These are phyloP conservation scores for Lepidocolaptes lacrymiger DNA, from an alignment of 2,797 vertebrate species.

Conservation along the genomic window DNA sequence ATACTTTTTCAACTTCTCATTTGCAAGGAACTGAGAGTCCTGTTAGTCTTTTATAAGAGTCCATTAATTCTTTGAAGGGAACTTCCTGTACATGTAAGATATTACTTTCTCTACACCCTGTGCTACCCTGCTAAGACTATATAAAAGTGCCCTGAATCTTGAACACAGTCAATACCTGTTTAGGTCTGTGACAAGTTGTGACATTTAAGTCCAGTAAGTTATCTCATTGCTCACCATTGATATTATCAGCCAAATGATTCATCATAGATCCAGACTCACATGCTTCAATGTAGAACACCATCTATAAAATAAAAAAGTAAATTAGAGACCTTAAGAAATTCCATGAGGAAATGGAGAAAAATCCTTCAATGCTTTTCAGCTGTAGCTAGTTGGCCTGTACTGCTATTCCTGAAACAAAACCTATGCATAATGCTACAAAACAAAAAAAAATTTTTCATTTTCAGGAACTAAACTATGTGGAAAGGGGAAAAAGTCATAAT, in stretches of 20 bases:
- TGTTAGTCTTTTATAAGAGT: not conserved
- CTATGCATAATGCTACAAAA: not conserved
- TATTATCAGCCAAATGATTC: slow-evolving; percentile 83
- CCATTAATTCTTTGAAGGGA: not conserved
- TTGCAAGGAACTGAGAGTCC: not conserved
- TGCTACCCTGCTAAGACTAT: not conserved
- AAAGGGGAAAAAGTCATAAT: not conserved
- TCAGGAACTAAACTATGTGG: not conserved
- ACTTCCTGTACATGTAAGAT: not conserved
- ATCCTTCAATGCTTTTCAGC: not conserved
- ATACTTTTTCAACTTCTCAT: not conserved
- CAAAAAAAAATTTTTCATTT: not conserved
- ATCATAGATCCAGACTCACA: slow-evolving; percentile 99
- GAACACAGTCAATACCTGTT: not conserved
- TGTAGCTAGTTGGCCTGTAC: not conserved
- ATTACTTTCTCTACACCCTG: not conserved
- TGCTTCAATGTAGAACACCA: slow-evolving; percentile 98
- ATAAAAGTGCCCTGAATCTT: not conserved
- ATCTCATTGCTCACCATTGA: slow-evolving; percentile 84
- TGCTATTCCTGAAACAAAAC: not conserved
- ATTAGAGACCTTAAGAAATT: not conserved
- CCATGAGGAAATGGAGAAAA: not conserved
- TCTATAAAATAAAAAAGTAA: slow-evolving; percentile 74
- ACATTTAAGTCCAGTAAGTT: not conserved
- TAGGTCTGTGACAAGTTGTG: not conserved